Conservation (phyloP, 2,113 vertebrate species). For the Oryctolagus cuniculus region mOryCun1.1 NC_091435.1:25612501-25613000, state of each 20-base stretch:
- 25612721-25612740: neutral
- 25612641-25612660: neutral
- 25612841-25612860: no score
- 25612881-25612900: no score
- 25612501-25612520: neutral
- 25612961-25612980: neutral
- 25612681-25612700: neutral
- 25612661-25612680: neutral
- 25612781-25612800: no score
- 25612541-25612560: neutral
- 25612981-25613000: neutral
- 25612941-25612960: neutral
- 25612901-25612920: neutral
- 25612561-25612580: neutral
- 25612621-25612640: neutral
- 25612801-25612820: no score
- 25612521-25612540: neutral
- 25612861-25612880: no score
- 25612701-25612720: neutral
- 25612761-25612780: no score
- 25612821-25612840: no score
- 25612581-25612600: constrained; percentile 6
- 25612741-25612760: neutral
- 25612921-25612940: neutral
- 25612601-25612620: neutral